Percentiles rank a stretch among this genome's conserved stretches.
These are phyloP conservation scores for Etheostoma spectabile DNA, from an alignment of 2,113 vertebrate species.

Conservation along the genomic window DNA sequence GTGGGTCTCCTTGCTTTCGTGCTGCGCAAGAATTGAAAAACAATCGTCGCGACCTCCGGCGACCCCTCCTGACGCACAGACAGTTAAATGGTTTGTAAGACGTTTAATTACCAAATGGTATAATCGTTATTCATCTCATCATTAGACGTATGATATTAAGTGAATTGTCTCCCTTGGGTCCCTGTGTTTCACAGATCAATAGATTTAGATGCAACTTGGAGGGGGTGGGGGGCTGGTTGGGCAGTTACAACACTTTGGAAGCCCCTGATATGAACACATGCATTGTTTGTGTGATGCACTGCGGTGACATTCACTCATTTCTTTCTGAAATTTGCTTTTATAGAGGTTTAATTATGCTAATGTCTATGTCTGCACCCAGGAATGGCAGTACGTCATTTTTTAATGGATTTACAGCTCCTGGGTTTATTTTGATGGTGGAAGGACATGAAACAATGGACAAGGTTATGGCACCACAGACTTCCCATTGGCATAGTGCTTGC, in stretches of 20 bases:
- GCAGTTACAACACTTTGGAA: constrained; percentile 83
- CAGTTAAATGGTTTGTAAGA: constrained; percentile 97
- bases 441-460: constrained; percentile 80
- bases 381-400: constrained; percentile 52
- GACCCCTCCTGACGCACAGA: constrained; percentile 89
- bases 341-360: constrained; percentile 81
- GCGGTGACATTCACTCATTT: constrained; percentile 73
- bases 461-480: constrained; percentile 71
- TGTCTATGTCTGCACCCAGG: constrained; percentile 49
- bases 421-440: constrained; percentile 77
- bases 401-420: constrained; percentile 64
- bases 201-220: constrained; percentile 91
- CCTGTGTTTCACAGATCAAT: constrained; percentile 97
- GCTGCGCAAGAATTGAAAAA: constrained; percentile 78
- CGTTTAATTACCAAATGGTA: constrained; percentile 96
- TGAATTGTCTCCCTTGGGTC: constrained; percentile 94
- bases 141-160: constrained; percentile 96
- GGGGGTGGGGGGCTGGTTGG: constrained; percentile 55
- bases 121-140: constrained; percentile 97
- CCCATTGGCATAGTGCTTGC: constrained; percentile 70
- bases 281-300: constrained; percentile 74
- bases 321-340: constrained; percentile 80
- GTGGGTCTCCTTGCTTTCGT: constrained; percentile 43
- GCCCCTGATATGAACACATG: constrained; percentile 66
- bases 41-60: constrained; percentile 86